A percentile compares a stretch with the other conserved stretches of the same genome.
Conservation (phyloP, 2,888 invertebrate genomes). For the Macaria liturata region DNA sequence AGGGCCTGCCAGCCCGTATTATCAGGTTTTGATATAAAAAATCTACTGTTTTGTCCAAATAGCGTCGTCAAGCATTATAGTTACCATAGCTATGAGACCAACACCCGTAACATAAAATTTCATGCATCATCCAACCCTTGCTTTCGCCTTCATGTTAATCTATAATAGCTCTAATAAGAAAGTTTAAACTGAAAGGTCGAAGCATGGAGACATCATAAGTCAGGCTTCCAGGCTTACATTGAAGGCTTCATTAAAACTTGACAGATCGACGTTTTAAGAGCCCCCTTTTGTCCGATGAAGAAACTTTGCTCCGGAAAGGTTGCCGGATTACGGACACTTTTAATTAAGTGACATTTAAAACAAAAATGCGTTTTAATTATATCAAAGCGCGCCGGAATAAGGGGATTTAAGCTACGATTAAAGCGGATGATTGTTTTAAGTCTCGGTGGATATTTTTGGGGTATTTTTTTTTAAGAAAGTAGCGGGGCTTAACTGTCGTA, state of each 20-base stretch:
- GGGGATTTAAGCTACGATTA: conserved; percentile 42
- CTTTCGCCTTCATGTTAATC: not conserved
- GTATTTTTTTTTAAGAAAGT: conserved; percentile 4
- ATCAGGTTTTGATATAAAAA: no score
- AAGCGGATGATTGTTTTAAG: not conserved
- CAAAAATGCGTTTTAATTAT: conserved; percentile 59
- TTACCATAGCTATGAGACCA: no score
- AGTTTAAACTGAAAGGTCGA: conserved; percentile 8
- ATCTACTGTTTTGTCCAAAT: no score
- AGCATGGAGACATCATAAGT: conserved; percentile 8
- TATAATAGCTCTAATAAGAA: not conserved
- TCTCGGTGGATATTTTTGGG: conserved; percentile 11
- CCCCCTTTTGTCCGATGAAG: conserved; percentile 38
- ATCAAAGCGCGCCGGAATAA: conserved; percentile 49
- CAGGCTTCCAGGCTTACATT: conserved; percentile 20
- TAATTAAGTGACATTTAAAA: conserved; percentile 55
- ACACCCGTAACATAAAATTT: no score
- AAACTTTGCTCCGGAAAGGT: conserved; percentile 44
- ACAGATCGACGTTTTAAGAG: conserved; percentile 43
- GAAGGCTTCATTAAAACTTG: conserved; percentile 51
- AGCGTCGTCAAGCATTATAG: no score
- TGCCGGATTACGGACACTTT: conserved; percentile 38
- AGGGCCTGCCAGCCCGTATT: no score
- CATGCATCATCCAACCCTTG: no score
- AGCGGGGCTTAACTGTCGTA: no score